phyloP scores from a whole-genome alignment of 1,140 invertebrate species.

The Drosophila bocki region DNA sequence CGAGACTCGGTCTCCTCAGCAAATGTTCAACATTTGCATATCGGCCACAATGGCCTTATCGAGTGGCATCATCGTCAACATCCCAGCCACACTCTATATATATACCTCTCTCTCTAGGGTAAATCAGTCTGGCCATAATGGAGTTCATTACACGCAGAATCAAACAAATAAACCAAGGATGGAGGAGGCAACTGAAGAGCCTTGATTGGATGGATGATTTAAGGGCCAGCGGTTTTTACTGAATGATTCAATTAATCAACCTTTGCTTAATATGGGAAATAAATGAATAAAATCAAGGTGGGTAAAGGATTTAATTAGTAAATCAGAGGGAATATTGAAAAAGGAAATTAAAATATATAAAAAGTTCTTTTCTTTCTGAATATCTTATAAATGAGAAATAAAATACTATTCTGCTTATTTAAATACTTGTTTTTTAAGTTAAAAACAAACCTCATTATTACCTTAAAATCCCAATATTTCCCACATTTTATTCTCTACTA shows the following conservation, averaged over 20 bases:
- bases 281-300: not conserved
- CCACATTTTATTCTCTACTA: not conserved
- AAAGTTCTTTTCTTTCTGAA: no score
- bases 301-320: not conserved
- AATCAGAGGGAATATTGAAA: not conserved
- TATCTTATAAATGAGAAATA: no score
- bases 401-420: no score
- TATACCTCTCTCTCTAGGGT: not conserved
- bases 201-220: constrained; percentile 22
- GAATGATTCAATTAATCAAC: constrained; percentile 12
- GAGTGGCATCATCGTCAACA: constrained; percentile 12
- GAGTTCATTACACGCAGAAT: constrained; percentile 33
- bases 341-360: not conserved
- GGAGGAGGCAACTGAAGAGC: not conserved
- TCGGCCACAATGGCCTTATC: constrained; percentile 26
- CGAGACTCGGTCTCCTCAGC: not conserved
- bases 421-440: no score
- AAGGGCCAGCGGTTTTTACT: constrained; percentile 11
- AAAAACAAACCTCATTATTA: not conserved
- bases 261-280: not conserved
- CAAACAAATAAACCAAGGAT: constrained; percentile 9
- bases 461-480: not conserved
- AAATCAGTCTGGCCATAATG: constrained; percentile 26
- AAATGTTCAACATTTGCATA: constrained; percentile 60
- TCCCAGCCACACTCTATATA: not conserved